phyloP scores from a whole-genome alignment of 1,140 invertebrate species.

The Drosophila fuyamai region DNA sequence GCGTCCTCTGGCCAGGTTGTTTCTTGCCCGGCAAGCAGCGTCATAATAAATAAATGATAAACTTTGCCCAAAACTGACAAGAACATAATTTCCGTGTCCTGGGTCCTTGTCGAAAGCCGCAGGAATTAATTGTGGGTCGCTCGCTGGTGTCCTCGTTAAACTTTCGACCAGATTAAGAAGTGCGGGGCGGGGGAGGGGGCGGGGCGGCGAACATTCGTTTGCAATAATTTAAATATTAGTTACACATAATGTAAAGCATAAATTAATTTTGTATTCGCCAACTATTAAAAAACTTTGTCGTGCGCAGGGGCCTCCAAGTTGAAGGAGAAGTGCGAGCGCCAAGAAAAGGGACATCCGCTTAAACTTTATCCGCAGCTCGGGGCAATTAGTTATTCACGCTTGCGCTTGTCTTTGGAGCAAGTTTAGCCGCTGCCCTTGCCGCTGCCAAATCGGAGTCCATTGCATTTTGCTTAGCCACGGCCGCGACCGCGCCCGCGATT shows the following conservation, averaged over 20 bases:
- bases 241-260: constrained; percentile 83
- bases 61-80: constrained; percentile 60
- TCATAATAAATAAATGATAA: constrained; percentile 68
- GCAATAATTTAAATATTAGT: constrained; percentile 81
- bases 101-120: constrained; percentile 48
- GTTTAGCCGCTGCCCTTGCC: constrained; percentile 15
- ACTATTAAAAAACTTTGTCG: constrained; percentile 74
- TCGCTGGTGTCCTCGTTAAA: constrained; percentile 53
- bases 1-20: constrained; percentile 11
- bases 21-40: constrained; percentile 39
- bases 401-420: constrained; percentile 64
- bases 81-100: constrained; percentile 64
- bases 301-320: not conserved
- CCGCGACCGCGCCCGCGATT: constrained; percentile 3
- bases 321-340: not conserved
- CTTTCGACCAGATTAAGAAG: constrained; percentile 40
- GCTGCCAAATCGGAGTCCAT: constrained; percentile 16
- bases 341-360: constrained; percentile 48
- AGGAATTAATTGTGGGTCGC: constrained; percentile 71
- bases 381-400: constrained; percentile 84
- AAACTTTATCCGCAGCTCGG: constrained; percentile 55
- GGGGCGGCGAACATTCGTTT: constrained; percentile 46
- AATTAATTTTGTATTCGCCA: constrained; percentile 82
- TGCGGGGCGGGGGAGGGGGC: not conserved
- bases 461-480: constrained; percentile 11